phyloP scores from a whole-genome alignment of 2,888 invertebrate species.

The Spialia ferax region DNA sequence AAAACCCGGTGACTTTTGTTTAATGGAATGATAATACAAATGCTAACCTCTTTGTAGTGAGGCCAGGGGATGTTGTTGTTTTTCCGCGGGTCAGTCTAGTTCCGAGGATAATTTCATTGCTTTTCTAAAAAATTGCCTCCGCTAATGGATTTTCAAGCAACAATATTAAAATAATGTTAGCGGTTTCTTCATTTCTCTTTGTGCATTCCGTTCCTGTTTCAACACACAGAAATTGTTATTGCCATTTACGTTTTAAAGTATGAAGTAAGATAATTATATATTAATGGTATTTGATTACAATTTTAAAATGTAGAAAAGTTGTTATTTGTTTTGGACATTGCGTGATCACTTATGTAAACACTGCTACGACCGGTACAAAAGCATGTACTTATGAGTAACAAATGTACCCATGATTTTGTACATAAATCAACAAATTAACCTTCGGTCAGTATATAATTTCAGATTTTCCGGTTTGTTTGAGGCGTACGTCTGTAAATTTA shows the following conservation, averaged over 20 bases:
- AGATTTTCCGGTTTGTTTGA: conserved; percentile 44
- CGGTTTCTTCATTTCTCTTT: conserved; percentile 30
- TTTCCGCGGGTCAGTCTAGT: conserved; percentile 82
- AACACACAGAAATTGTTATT: conserved; percentile 7
- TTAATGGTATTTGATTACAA: not conserved
- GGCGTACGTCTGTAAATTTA: conserved; percentile 61
- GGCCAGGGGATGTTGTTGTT: conserved; percentile 79
- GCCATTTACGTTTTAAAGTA: conserved; percentile 16
- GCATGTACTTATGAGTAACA: too few relatives aligned
- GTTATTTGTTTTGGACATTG: not conserved
- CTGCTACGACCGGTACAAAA: too few relatives aligned
- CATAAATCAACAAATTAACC: conserved; percentile 39
- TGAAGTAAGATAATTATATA: not conserved
- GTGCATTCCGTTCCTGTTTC: conserved; percentile 23
- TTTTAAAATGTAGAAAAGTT: not conserved
- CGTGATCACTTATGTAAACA: too few relatives aligned
- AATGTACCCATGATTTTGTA: not conserved
- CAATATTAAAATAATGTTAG: conserved; percentile 64
- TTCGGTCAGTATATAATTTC: conserved; percentile 38
- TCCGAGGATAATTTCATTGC: conserved; percentile 80
- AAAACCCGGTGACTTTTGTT: conserved; percentile 85
- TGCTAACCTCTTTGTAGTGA: conserved; percentile 83
- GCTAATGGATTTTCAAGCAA: conserved; percentile 69
- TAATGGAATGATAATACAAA: conserved; percentile 86
- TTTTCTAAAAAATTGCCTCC: conserved; percentile 71